A percentile compares a stretch with the other conserved stretches of the same genome.
These are phyloP conservation scores for Sthenelais limicola DNA, from an alignment of 2,888 invertebrate species.

Conservation along the genomic window DNA sequence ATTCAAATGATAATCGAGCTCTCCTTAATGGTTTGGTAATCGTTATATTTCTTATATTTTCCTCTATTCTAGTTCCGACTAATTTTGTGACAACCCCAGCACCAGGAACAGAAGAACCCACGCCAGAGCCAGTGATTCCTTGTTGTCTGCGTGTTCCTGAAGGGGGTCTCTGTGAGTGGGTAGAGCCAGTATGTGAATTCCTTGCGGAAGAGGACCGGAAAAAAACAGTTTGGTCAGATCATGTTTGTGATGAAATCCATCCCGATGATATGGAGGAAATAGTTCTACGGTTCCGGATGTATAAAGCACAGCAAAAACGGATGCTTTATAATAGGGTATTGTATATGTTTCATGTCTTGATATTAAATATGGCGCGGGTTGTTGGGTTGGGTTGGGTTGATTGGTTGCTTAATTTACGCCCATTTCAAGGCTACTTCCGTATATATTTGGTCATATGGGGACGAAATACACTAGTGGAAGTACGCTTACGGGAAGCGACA, in stretches of 20 bases:
- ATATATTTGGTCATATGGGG: too few relatives aligned
- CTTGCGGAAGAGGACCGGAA: constrained; percentile 43
- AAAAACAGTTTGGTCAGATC: constrained; percentile 46
- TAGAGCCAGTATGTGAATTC: constrained; percentile 41
- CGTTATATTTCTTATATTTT: too few relatives aligned
- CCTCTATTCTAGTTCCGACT: too few relatives aligned
- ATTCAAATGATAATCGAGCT: too few relatives aligned
- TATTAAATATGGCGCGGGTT: too few relatives aligned
- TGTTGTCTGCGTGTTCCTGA: constrained; percentile 47
- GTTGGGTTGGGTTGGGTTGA: too few relatives aligned
- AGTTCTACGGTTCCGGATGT: constrained; percentile 43
- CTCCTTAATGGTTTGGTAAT: too few relatives aligned
- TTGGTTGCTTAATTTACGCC: too few relatives aligned
- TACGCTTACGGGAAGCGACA: too few relatives aligned
- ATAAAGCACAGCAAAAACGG: constrained; percentile 40
- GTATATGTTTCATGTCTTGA: too few relatives aligned
- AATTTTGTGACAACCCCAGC: constrained; percentile 19
- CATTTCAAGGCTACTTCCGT: too few relatives aligned
- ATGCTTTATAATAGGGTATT: constrained; percentile 46
- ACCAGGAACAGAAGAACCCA: constrained; percentile 32
- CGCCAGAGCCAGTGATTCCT: constrained; percentile 39
- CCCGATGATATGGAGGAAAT: constrained; percentile 51
- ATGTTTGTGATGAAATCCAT: constrained; percentile 47
- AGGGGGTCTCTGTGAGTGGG: constrained; percentile 50
- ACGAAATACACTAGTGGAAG: too few relatives aligned